Evolutionary conservation across 2,888 invertebrate genomes (phyloP), one percentile per base, ranked within the genome.

Genomic region (Netelia virgata): DNA sequence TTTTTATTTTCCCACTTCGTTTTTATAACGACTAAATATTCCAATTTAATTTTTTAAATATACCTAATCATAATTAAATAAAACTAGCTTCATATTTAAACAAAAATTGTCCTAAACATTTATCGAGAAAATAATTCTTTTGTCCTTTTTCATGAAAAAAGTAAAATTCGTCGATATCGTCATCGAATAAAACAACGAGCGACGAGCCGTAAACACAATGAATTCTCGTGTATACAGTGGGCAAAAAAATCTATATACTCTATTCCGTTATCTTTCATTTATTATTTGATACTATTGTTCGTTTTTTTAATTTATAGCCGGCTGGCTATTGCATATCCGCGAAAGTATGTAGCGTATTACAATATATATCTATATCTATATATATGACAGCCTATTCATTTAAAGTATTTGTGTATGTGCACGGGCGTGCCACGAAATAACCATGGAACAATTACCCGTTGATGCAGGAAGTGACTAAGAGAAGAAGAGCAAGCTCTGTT

Each of bases 231-330:
- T 70, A 74, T 70, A 16, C 18, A 20, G 57, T 57, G 6, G 6
- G 9, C 1, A 47, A 14, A 47, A 14, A 47, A 6, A 47, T 61
- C 28, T 59, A 63, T 74, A 47, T 55, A 50, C 28, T 9, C 23
- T 14, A 11, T 47, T 20, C 55, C 43, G 23, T n/a, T 82, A 36
- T 76, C 36, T 82, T 77, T 82, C 66, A 80, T 81, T 81, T 70
- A 70, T 82, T 83, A 70, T 84, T 85, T 79, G 72, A 57, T 76
- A 59, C 85, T 82, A 85, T 84, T 83, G 84, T 83, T 84, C 84
- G 86, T 87, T 85, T 83, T 85, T 81, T 83, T 86, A 87, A 89
- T 88, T 89, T 88, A 88, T 86, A 89, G 79, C 77, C 82, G 53
- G 53, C 75, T 36, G 63, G 23, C 57, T 63, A 61, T 59, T 55